A percentile compares a stretch with the other conserved stretches of the same genome.
These are phyloP conservation scores for Brotula barbata DNA, from an alignment of 2,797 vertebrate species.

Conservation along the genomic window DNA sequence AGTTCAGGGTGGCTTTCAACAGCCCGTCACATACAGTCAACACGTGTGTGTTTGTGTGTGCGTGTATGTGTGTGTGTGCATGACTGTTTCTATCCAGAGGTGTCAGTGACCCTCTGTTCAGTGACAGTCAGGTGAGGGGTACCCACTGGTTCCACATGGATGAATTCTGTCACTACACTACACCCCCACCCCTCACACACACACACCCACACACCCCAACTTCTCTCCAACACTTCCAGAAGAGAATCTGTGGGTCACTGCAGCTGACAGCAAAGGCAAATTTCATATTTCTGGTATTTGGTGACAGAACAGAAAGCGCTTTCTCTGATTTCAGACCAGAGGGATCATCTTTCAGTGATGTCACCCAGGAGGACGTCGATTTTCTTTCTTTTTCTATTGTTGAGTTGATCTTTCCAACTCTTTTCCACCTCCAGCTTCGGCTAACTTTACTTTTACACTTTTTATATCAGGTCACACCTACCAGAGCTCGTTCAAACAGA, in stretches of 20 bases:
- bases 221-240: not conserved
- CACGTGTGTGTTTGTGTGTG: constrained; percentile 15
- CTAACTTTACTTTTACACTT: constrained; percentile 11
- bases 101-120: constrained; percentile 20
- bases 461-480: not conserved
- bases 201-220: not conserved
- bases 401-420: constrained; percentile 30
- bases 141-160: constrained; percentile 48
- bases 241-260: constrained; percentile 29
- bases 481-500: not conserved
- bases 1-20: constrained; percentile 9
- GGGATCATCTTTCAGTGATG: constrained; percentile 48
- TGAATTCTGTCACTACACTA: too few relatives aligned
- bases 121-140: constrained; percentile 28
- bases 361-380: constrained; percentile 48
- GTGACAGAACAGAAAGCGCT: constrained; percentile 33
- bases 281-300: constrained; percentile 26
- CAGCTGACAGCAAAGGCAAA: constrained; percentile 40
- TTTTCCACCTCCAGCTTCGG: constrained; percentile 10
- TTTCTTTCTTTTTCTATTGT: constrained; percentile 28
- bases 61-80: constrained; percentile 16
- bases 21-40: constrained; percentile 9
- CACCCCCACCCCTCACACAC: too few relatives aligned
- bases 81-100: constrained; percentile 31
- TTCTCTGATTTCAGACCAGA: constrained; percentile 2